A percentile compares a stretch with the other conserved stretches of the same genome.
These are phyloP conservation scores for Python bivittatus DNA, from an alignment of 2,113 vertebrate species.

Conservation along the genomic window DNA sequence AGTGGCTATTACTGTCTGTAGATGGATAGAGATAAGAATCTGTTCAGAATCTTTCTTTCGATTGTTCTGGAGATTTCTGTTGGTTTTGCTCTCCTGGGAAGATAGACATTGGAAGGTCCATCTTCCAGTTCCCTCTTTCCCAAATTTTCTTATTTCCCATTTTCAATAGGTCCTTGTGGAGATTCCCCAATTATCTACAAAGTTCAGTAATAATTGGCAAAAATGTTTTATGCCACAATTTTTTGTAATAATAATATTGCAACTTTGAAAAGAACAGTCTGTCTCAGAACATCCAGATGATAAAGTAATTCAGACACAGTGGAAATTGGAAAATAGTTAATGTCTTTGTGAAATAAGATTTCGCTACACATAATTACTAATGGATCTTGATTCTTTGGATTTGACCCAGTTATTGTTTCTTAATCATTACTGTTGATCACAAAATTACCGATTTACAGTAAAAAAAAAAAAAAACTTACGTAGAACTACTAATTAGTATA, in stretches of 20 bases:
- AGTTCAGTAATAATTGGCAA: not conserved
- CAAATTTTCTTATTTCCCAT: not conserved
- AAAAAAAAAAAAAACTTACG: too few species aligned
- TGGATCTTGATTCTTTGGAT: too few species aligned
- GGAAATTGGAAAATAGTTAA: not conserved
- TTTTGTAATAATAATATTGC: not conserved
- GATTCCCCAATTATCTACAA: not conserved
- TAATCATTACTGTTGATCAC: too few species aligned
- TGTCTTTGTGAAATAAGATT: not conserved
- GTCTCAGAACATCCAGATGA: not conserved
- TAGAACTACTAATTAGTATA: too few species aligned
- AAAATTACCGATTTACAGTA: too few species aligned
- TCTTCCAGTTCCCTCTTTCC: not conserved
- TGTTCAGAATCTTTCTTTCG: too few species aligned
- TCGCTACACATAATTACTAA: too few species aligned
- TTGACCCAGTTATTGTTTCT: too few species aligned
- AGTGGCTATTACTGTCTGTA: too few species aligned
- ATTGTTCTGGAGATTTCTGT: too few species aligned
- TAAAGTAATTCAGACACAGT: not conserved
- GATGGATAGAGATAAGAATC: too few species aligned
- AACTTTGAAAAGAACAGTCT: not conserved
- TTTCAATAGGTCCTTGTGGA: not conserved
- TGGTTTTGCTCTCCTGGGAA: too few species aligned
- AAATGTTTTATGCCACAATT: not conserved
- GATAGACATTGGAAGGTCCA: not conserved